A percentile compares a stretch with the other conserved stretches of the same genome.
Conservation (phyloP, 53 echinoderm and acorn worm genomes). For the Holothuria leucospilota region DNA sequence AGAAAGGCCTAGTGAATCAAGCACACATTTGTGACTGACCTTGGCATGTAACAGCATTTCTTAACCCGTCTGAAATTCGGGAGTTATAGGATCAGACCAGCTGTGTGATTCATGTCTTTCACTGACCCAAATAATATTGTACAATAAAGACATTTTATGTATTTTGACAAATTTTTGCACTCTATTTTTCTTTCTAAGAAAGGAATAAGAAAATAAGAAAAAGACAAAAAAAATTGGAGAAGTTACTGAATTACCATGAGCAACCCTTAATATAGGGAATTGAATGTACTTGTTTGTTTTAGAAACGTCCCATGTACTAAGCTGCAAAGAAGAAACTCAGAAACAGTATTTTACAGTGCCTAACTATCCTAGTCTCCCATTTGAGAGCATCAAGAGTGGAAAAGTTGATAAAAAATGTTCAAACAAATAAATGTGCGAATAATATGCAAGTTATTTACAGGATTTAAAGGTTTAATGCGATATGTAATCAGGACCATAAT, state of each 20-base stretch:
- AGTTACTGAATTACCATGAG: neutral
- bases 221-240: constrained; percentile 21
- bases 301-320: constrained; percentile 67
- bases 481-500: constrained; percentile 58
- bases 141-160: constrained; percentile 56
- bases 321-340: constrained; percentile 71
- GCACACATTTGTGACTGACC: constrained; percentile 19
- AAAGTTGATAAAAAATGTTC: constrained; percentile 64
- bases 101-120: constrained; percentile 61
- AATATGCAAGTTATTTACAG: constrained; percentile 50
- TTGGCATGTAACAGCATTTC: constrained; percentile 16
- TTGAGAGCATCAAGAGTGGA: constrained; percentile 62
- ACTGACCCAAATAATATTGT: constrained; percentile 59
- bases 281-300: constrained; percentile 48
- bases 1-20: constrained; percentile 17
- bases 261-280: constrained; percentile 23
- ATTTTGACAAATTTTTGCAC: constrained; percentile 57
- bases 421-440: constrained; percentile 39
- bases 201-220: constrained; percentile 35
- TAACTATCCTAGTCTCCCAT: constrained; percentile 75
- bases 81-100: constrained; percentile 48
- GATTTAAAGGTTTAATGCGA: constrained; percentile 30
- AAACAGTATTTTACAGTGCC: constrained; percentile 77
- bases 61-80: constrained; percentile 29
- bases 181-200: constrained; percentile 60